Evolutionary conservation across 2,797 vertebrate species (phyloP).

Genomic region (Bradypodion ventrale): DNA sequence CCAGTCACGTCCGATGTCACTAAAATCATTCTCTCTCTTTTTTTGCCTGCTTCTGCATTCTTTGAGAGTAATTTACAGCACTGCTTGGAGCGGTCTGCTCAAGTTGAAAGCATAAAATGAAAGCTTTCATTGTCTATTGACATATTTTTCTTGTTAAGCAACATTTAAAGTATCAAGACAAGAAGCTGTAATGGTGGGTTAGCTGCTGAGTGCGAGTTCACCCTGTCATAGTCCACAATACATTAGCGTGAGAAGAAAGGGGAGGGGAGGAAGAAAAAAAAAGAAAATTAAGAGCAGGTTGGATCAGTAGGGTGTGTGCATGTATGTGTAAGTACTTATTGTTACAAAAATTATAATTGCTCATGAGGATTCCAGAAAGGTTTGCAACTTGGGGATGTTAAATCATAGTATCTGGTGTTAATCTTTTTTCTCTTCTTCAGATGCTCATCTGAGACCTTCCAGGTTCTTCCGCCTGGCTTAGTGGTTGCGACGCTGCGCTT

Average conservation of each 20-base stretch:
- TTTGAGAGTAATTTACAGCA: slow-evolving; percentile 83
- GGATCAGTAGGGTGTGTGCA: not conserved
- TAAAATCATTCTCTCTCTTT: slow-evolving; percentile 69
- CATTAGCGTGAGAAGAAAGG: slow-evolving; percentile 65
- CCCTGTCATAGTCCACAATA: slow-evolving; percentile 75
- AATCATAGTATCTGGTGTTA: not conserved
- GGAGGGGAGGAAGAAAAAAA: too few species aligned
- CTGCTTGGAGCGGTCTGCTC: slow-evolving; percentile 83
- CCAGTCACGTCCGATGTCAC: slow-evolving; percentile 68
- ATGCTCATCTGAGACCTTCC: not conserved
- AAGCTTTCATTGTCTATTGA: slow-evolving; percentile 84
- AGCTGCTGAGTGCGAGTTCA: slow-evolving; percentile 77
- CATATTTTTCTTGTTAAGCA: slow-evolving; percentile 78
- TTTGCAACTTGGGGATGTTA: not conserved
- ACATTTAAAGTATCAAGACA: slow-evolving; percentile 84
- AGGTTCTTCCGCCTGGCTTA: not conserved
- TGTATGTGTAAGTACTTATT: not conserved
- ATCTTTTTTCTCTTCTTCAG: too few species aligned
- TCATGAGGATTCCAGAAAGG: not conserved
- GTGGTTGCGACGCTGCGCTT: too few species aligned
- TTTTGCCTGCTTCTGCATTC: slow-evolving; percentile 81
- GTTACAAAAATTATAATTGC: not conserved
- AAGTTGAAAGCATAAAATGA: slow-evolving; percentile 85
- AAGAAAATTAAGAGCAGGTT: slow-evolving; percentile 54
- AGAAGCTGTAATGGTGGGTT: slow-evolving; percentile 85